A percentile compares a stretch with the other conserved stretches of the same genome.
Evolutionary conservation across 2,797 vertebrate genomes (phyloP).

Genomic region (Neosilurus hyrtlii): DNA sequence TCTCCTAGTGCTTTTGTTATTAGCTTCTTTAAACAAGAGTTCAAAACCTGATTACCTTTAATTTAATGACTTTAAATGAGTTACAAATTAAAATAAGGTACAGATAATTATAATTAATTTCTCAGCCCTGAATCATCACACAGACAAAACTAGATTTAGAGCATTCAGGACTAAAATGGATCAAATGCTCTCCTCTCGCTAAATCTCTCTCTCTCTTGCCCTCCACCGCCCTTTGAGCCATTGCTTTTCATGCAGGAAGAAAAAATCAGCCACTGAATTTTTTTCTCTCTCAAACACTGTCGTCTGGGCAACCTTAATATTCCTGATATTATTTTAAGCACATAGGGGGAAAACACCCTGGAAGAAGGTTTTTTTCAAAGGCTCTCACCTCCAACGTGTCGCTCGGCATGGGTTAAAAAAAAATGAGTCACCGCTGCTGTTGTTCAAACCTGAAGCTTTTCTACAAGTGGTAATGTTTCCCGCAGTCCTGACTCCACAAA

Average conservation of each 20-base stretch:
- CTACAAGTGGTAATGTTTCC: not conserved
- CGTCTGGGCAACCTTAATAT: slow-evolving; percentile 53
- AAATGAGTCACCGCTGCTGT: slow-evolving; percentile 15
- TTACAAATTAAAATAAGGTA: not conserved
- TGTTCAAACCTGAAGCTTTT: slow-evolving; percentile 8
- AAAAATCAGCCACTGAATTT: slow-evolving; percentile 38
- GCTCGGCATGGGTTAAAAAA: not conserved
- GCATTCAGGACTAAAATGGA: slow-evolving; percentile 9
- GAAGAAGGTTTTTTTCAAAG: not conserved
- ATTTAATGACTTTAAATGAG: too few species aligned
- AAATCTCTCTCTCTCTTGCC: not conserved
- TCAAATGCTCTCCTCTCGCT: not conserved
- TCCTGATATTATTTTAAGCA: slow-evolving; percentile 50
- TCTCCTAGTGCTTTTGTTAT: too few species aligned
- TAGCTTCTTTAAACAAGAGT: not conserved
- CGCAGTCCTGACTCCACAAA: not conserved
- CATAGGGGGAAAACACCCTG: too few species aligned
- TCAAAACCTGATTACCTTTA: not conserved
- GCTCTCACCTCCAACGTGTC: slow-evolving; percentile 21
- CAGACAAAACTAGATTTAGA: not conserved
- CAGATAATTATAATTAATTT: not conserved
- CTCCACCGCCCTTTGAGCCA: not conserved
- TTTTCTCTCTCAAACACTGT: slow-evolving; percentile 37
- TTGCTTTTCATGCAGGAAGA: slow-evolving; percentile 33
- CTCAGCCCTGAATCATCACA: not conserved